Evolutionary conservation across 2,797 vertebrate genomes (phyloP).

Genomic region (Setipinna tenuifilis): DNA sequence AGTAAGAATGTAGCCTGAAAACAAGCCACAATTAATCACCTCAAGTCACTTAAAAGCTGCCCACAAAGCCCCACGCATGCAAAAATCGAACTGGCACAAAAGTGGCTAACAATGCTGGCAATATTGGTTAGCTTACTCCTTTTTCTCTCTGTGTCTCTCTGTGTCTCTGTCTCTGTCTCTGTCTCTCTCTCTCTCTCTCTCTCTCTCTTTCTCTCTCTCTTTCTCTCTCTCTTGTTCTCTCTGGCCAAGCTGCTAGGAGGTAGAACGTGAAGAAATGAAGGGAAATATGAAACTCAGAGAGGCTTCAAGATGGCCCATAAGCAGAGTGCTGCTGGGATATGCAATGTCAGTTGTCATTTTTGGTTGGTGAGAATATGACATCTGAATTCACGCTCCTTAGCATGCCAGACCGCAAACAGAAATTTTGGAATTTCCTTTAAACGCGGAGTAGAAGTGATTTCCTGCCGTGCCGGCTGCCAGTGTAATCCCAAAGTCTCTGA

Average conservation of each 20-base stretch:
- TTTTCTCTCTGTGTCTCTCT: neutral
- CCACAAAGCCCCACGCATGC: conserved; percentile 56
- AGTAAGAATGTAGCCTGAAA: conserved; percentile 50
- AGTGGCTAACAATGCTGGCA: neutral
- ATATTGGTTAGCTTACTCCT: conserved; percentile 36
- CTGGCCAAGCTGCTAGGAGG: neutral
- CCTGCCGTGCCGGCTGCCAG: conserved; percentile 56
- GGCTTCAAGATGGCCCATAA: conserved; percentile 40
- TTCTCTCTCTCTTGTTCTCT: no score
- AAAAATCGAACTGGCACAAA: conserved; percentile 50
- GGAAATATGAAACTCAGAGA: conserved; percentile 44
- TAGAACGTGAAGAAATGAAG: conserved; percentile 42
- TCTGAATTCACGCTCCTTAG: conserved; percentile 54
- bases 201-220: no score
- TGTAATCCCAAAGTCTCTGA: conserved; percentile 55
- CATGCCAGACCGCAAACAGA: conserved; percentile 57
- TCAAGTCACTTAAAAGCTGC: conserved; percentile 53
- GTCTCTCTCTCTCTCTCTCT: no score
- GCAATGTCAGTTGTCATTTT: conserved; percentile 55
- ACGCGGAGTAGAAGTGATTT: conserved; percentile 56
- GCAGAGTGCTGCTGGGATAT: conserved; percentile 49
- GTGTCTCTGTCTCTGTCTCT: no score
- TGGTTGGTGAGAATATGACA: conserved; percentile 51
- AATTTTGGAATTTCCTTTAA: conserved; percentile 60
- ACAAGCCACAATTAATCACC: conserved; percentile 58